Base-by-base conservation (phyloP, 2,888 invertebrate species). In the Dryocosmus kuriphilus region DNA sequence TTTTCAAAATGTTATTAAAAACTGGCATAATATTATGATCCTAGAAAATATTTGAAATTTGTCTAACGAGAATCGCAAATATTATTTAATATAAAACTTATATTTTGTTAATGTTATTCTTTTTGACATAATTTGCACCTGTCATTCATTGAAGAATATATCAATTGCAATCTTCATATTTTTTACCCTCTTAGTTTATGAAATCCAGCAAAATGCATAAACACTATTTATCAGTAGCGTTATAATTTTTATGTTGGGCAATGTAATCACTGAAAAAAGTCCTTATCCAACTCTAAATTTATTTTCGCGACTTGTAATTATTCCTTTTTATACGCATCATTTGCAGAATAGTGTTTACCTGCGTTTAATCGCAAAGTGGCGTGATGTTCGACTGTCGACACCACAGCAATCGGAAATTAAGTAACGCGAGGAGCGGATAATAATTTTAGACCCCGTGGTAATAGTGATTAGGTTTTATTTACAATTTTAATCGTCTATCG, bases 381-480 rank as follows among this genome's bases (percentile, higher is more conserved):
- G 46, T 46, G 46, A 67, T 46, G 27, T 46, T 67, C 27, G 27
- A 65, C 4, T 19, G 30, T 67, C 27, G 27, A 65, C 4, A 11
- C 22, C 41, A 14, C 2, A 14, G 22, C 65, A 65, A 24, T 65
- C 16, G 4, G 19, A n/a, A n/a, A n/a, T n/a, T n/a, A 16, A 19
- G 55, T 22, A 9, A 55, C 4, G 9, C 22, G 19, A 67, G 67
- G 46, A 65, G 24, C 65, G 24, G 38, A 65, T 38, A 67, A 46
- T 67, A 46, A 46, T 55, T 55, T 55, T 22, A 55, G 19, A 22
- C 8, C 27, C 19, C 38, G 38, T 22, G 63, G 63, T 6, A 22
- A 38, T 38, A 65, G 38, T 24, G 63, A 65, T 65, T 65, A 24
- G 22, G 14, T 35, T 65, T 65, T 38, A 65, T 65, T 65, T 65